phyloP scores from a whole-genome alignment of 2,888 invertebrate genomes.

The Drosophila anceps region DNA sequence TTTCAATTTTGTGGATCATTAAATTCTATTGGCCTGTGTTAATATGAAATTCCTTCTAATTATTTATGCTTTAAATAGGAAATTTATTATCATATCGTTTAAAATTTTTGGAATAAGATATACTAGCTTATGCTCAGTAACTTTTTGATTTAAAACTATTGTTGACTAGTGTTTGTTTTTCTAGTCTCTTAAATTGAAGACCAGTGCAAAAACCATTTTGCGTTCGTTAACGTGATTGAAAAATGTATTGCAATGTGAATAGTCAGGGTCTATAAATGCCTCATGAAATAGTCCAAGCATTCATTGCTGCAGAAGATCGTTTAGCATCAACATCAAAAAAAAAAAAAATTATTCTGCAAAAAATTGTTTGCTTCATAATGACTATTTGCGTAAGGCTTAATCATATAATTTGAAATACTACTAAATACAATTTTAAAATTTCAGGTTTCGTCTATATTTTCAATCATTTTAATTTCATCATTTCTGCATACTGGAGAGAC shows the following conservation, averaged over 20 bases:
- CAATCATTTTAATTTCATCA: slow-evolving; percentile 28
- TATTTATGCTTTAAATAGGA: background rate
- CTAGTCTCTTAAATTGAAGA: background rate
- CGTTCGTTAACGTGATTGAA: background rate
- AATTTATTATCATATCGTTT: too few species aligned
- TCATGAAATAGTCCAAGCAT: background rate
- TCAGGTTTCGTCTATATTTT: slow-evolving; percentile 36
- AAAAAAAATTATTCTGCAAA: background rate
- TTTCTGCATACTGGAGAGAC: slow-evolving; percentile 20
- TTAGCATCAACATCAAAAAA: slow-evolving; percentile 8
- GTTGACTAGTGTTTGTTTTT: slow-evolving; percentile 11
- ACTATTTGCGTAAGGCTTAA: slow-evolving; percentile 31
- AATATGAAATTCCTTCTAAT: background rate
- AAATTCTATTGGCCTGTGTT: too few species aligned
- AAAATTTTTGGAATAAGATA: background rate
- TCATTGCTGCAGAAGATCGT: slow-evolving; percentile 49
- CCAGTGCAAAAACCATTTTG: slow-evolving; percentile 3
- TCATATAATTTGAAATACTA: background rate
- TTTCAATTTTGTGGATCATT: too few species aligned
- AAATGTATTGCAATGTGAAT: background rate
- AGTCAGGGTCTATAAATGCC: slow-evolving; percentile 45
- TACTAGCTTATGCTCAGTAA: background rate
- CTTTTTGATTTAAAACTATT: background rate
- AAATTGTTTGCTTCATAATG: slow-evolving; percentile 26
- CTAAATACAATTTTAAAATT: slow-evolving; percentile 13